A percentile compares a stretch with the other conserved stretches of the same genome.
Evolutionary conservation across 2,113 vertebrate genomes (phyloP).

Genomic region (Saccopteryx bilineata): DNA sequence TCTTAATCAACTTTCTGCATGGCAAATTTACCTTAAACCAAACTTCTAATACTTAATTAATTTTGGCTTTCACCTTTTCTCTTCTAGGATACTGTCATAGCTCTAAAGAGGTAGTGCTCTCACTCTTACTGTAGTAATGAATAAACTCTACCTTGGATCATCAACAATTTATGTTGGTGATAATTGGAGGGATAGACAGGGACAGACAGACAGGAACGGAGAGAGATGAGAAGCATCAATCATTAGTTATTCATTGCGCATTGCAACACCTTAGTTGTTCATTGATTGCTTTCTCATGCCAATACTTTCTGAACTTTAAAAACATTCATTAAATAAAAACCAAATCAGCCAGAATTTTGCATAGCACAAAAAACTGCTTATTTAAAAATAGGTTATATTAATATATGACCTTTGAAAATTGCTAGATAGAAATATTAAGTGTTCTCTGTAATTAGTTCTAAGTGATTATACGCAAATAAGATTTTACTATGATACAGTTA

Average conservation of each 20-base stretch:
- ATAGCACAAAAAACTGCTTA: background rate
- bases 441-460: background rate
- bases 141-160: background rate
- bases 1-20: background rate
- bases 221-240: too few species aligned
- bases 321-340: background rate
- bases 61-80: background rate
- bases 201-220: too few species aligned
- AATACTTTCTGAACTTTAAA: background rate
- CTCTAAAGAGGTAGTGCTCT: background rate
- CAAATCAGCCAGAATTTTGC: background rate
- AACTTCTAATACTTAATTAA: background rate
- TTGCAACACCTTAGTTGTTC: too few species aligned
- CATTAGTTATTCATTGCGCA: too few species aligned
- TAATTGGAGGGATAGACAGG: too few species aligned
- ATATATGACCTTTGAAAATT: constrained; percentile 22
- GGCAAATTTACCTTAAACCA: background rate
- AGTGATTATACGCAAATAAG: background rate
- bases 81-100: background rate
- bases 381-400: constrained; percentile 9
- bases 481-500: background rate
- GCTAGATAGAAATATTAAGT: background rate
- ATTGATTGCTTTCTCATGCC: too few species aligned
- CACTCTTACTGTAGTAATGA: background rate
- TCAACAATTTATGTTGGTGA: background rate